phyloP scores from a whole-genome alignment of 2,113 vertebrate species.

The Orientallactaga bullata region DNA sequence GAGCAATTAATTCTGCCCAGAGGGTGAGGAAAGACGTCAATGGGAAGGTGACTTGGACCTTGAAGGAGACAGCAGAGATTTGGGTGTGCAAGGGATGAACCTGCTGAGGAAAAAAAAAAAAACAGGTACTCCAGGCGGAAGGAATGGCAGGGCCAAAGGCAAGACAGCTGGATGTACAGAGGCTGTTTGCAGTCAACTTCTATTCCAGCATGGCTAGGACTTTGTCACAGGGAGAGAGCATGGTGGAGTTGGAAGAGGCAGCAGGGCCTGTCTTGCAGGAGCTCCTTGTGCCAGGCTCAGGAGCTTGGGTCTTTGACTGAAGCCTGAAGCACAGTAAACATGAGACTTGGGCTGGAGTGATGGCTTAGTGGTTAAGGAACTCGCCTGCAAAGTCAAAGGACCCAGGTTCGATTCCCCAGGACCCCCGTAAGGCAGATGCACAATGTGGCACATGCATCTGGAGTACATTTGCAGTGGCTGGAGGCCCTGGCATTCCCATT shows the following conservation, averaged over 20 bases:
- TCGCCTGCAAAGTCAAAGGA: too few relatives aligned
- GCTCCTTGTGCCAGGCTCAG: not conserved
- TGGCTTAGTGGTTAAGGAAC: too few relatives aligned
- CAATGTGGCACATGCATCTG: too few relatives aligned
- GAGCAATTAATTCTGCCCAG: conserved; percentile 74
- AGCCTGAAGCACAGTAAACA: too few relatives aligned
- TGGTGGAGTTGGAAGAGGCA: not conserved
- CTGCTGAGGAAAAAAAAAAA: not conserved
- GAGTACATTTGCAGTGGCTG: too few relatives aligned
- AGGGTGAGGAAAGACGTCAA: conserved; percentile 63
- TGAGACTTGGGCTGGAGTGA: not conserved
- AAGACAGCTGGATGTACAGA: rapidly evolving
- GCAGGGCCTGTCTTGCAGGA: not conserved
- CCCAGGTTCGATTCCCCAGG: too few relatives aligned
- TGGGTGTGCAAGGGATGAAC: not conserved
- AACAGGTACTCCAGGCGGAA: not conserved
- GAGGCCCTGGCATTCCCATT: too few relatives aligned
- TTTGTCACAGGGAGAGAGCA: not conserved
- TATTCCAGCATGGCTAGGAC: not conserved
- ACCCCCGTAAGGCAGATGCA: too few relatives aligned
- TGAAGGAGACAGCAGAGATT: conserved; percentile 19
- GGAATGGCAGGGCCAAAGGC: not conserved
- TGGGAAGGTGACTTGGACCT: conserved; percentile 75
- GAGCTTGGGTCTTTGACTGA: not conserved
- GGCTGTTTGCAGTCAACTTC: not conserved